Conservation (phyloP, 2,888 invertebrate genomes). For the Trachelus iudaicus region DNA sequence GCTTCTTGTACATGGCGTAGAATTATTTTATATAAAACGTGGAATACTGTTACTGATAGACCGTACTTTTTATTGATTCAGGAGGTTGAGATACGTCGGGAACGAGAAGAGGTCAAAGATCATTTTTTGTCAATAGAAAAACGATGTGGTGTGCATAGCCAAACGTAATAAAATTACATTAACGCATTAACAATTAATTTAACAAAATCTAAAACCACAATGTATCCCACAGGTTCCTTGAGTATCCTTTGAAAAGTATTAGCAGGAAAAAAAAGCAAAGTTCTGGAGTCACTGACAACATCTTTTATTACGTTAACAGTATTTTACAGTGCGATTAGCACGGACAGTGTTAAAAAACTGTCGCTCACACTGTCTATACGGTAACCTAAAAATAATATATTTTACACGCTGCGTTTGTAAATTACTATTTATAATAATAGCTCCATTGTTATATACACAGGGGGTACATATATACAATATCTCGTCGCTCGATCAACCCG, state of each 20-base stretch:
- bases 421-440: slow-evolving; percentile 5
- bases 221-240: background rate
- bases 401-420: background rate
- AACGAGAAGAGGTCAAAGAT: slow-evolving; percentile 12
- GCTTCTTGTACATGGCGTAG: slow-evolving; percentile 13
- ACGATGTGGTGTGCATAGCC: slow-evolving; percentile 38
- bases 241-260: background rate
- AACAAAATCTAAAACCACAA: background rate
- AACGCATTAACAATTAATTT: slow-evolving; percentile 28
- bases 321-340: background rate
- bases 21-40: slow-evolving; percentile 15
- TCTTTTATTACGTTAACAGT: slow-evolving; percentile 1
- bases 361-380: background rate
- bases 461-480: background rate
- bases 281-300: background rate
- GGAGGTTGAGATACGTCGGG: slow-evolving; percentile 4
- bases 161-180: slow-evolving; percentile 48
- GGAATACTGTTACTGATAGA: slow-evolving; percentile 43
- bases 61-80: slow-evolving; percentile 44
- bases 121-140: slow-evolving; percentile 31
- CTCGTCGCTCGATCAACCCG: background rate
- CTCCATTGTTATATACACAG: background rate
- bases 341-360: background rate
- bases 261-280: background rate
- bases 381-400: background rate